Evolutionary conservation across 2,888 invertebrate genomes (phyloP), one percentile per base, ranked within the genome.

Genomic region (Tridacna gigas): DNA sequence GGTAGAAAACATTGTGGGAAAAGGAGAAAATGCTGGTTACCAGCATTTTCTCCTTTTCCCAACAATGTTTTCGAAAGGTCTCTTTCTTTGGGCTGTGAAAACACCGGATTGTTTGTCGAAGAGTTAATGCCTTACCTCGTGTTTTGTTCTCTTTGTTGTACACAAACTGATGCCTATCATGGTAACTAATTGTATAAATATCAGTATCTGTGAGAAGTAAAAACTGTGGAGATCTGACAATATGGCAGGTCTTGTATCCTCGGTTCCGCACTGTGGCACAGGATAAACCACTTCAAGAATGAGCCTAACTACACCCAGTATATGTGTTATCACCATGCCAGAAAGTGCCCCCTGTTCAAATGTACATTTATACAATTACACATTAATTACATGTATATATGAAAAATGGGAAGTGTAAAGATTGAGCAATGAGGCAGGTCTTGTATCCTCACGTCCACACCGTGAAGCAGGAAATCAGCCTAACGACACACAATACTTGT

Each of bases 171-270:
- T 82, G 9, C 25, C 66, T 1, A 85, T 60, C 2, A 69, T 77
- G 5, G 82, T 71, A n/a, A 80, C 61, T 11, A 80, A 45, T 48
- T 82, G 82, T 28, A 85, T 71, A 13, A 69, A 25, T 80, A 85
- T 82, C 51, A 82, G 69, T 71, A 85, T 82, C 67, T 85, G 77
- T 0, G 82, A 82, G 78, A 80, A 85, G 77, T 85, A 85, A 65
- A 82, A 82, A 65, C 82, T 82, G 65, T 85, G 85, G 13, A 85
- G 37, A 47, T 82, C 75, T 0, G 82, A 80, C 48, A 85, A 78
- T 65, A 85, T 80, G 13, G 28, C 71, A 18, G 85, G 85, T 69
- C 85, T 63, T 5, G 51, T 77, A 60, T 85, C 85, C n/a, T 47
- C 56, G 18, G 80, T 82, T 3, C 85, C 85, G 37, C 85, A 85